Conservation (phyloP, 2,113 vertebrate genomes). For the Daubentonia madagascariensis region DNA sequence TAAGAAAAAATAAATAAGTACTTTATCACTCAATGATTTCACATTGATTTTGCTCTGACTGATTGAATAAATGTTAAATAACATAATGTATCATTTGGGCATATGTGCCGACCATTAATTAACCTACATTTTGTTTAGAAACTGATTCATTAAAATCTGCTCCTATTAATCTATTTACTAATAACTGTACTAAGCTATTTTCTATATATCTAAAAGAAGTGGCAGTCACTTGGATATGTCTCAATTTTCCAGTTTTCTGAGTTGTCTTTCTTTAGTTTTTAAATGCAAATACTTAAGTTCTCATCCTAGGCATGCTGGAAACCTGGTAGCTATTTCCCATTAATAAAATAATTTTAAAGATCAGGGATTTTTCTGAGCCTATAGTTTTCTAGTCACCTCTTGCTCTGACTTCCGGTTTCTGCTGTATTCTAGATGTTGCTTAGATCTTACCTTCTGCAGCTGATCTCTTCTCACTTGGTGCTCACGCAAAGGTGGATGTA, state of each 20-base stretch:
- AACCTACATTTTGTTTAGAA: constrained; percentile 13
- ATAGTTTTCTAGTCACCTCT: neutral
- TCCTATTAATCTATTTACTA: constrained; percentile 1
- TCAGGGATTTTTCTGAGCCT: neutral
- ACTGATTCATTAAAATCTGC: neutral
- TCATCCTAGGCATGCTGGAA: neutral
- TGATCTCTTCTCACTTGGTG: neutral
- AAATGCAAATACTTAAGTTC: neutral
- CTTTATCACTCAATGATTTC: neutral
- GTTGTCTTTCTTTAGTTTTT: neutral
- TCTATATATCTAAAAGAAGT: neutral
- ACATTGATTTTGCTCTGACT: neutral
- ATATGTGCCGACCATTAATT: neutral
- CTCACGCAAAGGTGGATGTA: neutral
- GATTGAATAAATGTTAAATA: neutral
- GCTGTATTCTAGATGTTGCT: neutral
- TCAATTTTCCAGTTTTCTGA: neutral
- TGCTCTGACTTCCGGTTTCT: neutral
- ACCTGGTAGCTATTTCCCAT: neutral
- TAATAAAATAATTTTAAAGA: neutral
- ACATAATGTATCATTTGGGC: neutral
- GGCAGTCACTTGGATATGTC: neutral
- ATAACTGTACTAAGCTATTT: neutral
- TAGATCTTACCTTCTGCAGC: neutral
- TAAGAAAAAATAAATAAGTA: constrained; percentile 39